A percentile compares a stretch with the other conserved stretches of the same genome.
These are phyloP conservation scores for Bursaphelenchus okinawaensis DNA, from an alignment of 2,888 invertebrate genomes.

Conservation along the genomic window DNA sequence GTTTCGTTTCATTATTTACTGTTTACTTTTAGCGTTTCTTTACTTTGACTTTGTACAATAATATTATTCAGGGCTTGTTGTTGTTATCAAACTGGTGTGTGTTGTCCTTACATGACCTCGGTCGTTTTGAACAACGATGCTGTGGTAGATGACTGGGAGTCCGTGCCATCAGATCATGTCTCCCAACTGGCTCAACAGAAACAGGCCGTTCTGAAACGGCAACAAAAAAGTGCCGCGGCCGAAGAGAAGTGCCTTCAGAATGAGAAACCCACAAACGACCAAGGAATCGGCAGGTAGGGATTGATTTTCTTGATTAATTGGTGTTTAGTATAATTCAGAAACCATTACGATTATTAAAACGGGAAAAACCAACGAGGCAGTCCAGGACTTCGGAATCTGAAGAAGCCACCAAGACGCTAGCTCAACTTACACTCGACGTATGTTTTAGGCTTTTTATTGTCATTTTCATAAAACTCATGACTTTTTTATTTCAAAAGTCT, in stretches of 20 bases:
- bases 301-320: neutral
- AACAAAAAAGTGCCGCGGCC: neutral
- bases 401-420: neutral
- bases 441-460: too few relatives aligned
- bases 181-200: neutral
- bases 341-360: constrained; percentile 7
- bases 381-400: neutral
- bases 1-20: too few relatives aligned
- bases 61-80: too few relatives aligned
- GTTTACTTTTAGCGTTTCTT: too few relatives aligned
- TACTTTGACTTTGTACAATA: too few relatives aligned
- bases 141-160: constrained; percentile 3
- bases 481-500: too few relatives aligned
- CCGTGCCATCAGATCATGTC: neutral
- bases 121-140: neutral
- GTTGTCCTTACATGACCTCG: neutral
- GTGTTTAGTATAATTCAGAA: constrained; percentile 5
- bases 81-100: too few relatives aligned
- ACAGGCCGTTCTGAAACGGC: neutral
- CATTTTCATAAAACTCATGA: too few relatives aligned
- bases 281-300: neutral
- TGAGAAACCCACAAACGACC: neutral
- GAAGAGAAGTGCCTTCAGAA: neutral
- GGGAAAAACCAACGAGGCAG: constrained; percentile 6
- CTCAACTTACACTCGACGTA: constrained; percentile 5